Evolutionary conservation across 2,113 vertebrate species (phyloP).

Genomic region (Pollachius pollachius): DNA sequence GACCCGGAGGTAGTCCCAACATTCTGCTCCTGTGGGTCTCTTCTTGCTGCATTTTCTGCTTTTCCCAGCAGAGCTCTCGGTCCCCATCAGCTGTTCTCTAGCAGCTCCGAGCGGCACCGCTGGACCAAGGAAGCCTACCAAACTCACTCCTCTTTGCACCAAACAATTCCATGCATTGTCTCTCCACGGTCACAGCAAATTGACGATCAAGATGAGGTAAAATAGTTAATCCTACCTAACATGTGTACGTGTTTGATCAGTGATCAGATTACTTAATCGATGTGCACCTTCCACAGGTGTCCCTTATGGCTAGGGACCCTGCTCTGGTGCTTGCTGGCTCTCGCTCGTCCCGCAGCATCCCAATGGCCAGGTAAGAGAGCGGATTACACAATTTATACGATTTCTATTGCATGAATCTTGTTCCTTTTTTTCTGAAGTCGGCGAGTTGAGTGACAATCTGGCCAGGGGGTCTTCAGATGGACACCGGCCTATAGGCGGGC

Average conservation of each 20-base stretch:
- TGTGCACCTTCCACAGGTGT: slow-evolving; percentile 67
- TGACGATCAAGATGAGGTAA: slow-evolving; percentile 60
- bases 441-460: too few species aligned
- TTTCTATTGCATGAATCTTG: neutral
- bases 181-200: neutral
- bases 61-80: neutral
- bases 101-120: slow-evolving; percentile 11
- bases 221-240: neutral
- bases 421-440: neutral
- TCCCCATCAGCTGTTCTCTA: slow-evolving; percentile 55
- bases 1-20: slow-evolving; percentile 53
- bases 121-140: slow-evolving; percentile 18
- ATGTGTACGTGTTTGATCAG: slow-evolving; percentile 1
- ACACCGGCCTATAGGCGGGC: too few species aligned
- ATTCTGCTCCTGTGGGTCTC: slow-evolving; percentile 29
- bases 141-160: neutral
- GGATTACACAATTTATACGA: too few species aligned
- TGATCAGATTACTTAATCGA: neutral
- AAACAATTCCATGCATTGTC: slow-evolving; percentile 34
- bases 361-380: slow-evolving; percentile 69
- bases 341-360: slow-evolving; percentile 44
- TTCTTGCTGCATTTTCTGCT: slow-evolving; percentile 4
- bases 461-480: too few species aligned
- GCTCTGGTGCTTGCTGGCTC: slow-evolving; percentile 56
- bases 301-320: slow-evolving; percentile 57